Conservation (phyloP, 2,113 vertebrate genomes). For the Vireo altiloquus region DNA sequence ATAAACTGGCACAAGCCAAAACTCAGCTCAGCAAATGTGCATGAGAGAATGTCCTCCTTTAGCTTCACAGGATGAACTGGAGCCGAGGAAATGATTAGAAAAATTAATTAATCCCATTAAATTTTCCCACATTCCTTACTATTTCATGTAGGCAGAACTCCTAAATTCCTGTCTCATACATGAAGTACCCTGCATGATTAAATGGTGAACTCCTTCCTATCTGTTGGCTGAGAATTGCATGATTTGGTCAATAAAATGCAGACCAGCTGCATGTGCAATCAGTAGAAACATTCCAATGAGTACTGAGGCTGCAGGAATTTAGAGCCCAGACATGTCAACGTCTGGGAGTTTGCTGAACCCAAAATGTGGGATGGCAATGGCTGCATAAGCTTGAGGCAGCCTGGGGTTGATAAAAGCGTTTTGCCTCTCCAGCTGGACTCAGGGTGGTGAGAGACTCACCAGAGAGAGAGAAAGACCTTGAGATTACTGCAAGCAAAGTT, state of each 20-base stretch:
- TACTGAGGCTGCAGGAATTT: not conserved
- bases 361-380: not conserved
- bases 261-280: not conserved
- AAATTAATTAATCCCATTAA: not conserved
- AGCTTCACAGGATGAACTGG: constrained; percentile 84
- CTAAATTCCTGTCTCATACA: not conserved
- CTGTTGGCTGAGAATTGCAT: not conserved
- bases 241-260: not conserved
- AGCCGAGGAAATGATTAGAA: not conserved
- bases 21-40: constrained; percentile 91
- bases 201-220: not conserved
- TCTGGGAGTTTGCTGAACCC: not conserved
- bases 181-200: not conserved
- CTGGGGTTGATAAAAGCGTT: not conserved
- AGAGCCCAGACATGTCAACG: not conserved
- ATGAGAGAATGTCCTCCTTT: constrained; percentile 91
- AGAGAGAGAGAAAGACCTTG: not conserved
- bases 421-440: constrained; percentile 9
- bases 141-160: not conserved
- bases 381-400: not conserved
- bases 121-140: not conserved
- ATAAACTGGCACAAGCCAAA: constrained; percentile 94
- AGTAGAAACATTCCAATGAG: not conserved
- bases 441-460: not conserved
- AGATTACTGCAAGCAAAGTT: too few relatives aligned